A percentile compares a stretch with the other conserved stretches of the same genome.
These are phyloP conservation scores for Deilephila elpenor DNA, from an alignment of 2,888 invertebrate genomes.

Conservation along the genomic window DNA sequence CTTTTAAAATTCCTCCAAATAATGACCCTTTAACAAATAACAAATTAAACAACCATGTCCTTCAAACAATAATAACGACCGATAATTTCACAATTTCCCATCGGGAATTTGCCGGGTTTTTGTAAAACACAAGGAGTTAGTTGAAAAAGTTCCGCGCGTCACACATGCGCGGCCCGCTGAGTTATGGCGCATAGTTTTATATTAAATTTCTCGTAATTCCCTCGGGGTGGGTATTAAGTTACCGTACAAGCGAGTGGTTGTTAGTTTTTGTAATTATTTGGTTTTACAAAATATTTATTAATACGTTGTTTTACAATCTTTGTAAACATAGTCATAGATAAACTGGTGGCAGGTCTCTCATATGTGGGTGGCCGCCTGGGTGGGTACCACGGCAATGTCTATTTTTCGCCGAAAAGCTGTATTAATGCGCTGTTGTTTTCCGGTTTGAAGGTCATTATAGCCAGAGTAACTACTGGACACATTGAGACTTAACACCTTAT, in stretches of 20 bases:
- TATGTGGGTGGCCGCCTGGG: too few species aligned
- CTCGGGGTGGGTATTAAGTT: constrained; percentile 32
- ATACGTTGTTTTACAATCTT: too few species aligned
- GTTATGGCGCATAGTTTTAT: constrained; percentile 54
- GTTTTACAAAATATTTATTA: too few species aligned
- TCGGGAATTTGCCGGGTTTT: constrained; percentile 29
- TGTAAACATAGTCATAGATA: too few species aligned
- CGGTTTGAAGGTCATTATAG: too few species aligned
- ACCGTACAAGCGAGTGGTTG: constrained; percentile 33
- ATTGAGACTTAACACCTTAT: too few species aligned
- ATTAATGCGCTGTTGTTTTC: too few species aligned
- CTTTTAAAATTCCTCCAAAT: too few species aligned
- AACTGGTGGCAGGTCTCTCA: too few species aligned
- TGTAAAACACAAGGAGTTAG: constrained; percentile 34
- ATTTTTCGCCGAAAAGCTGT: too few species aligned
- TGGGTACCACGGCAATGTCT: too few species aligned
- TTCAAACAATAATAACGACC: neutral
- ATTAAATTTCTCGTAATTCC: constrained; percentile 53
- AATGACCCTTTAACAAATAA: neutral
- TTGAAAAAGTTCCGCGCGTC: constrained; percentile 42
- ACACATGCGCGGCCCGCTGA: constrained; percentile 47
- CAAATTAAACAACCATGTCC: neutral
- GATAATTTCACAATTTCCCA: neutral
- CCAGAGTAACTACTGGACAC: too few species aligned
- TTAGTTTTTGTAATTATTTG: neutral